Evolutionary conservation across 2,888 invertebrate genomes (phyloP).

Genomic region (Boloria euphrosyne): DNA sequence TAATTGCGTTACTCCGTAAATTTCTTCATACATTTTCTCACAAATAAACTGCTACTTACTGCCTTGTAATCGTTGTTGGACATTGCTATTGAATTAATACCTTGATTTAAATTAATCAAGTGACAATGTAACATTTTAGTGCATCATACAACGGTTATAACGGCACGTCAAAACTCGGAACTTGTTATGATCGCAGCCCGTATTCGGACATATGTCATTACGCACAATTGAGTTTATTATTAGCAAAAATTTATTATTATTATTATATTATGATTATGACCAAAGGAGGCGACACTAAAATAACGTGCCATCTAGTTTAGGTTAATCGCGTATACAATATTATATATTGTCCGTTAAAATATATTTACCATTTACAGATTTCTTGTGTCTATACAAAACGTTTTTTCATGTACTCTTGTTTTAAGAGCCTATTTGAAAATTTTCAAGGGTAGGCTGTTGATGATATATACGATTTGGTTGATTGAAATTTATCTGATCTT

Average conservation of each 20-base stretch:
- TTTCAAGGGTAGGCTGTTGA: slow-evolving; percentile 58
- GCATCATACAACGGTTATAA: slow-evolving; percentile 1
- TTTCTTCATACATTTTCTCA: slow-evolving; percentile 38
- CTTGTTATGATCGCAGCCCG: slow-evolving; percentile 42
- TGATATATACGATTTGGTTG: slow-evolving; percentile 53
- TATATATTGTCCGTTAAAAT: slow-evolving; percentile 83
- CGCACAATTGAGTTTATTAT: slow-evolving; percentile 78
- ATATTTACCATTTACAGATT: slow-evolving; percentile 83
- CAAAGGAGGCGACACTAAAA: slow-evolving; percentile 80
- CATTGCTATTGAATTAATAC: not conserved
- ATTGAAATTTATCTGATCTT: slow-evolving; percentile 46
- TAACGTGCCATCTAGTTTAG: slow-evolving; percentile 84
- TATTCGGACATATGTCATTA: slow-evolving; percentile 60
- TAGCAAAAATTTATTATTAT: slow-evolving; percentile 60
- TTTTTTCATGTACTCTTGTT: slow-evolving; percentile 82
- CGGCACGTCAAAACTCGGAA: slow-evolving; percentile 3
- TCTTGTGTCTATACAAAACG: slow-evolving; percentile 83
- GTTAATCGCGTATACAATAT: slow-evolving; percentile 83
- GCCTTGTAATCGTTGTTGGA: slow-evolving; percentile 41
- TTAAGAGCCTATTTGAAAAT: slow-evolving; percentile 81
- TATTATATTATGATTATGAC: slow-evolving; percentile 55
- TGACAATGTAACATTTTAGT: not conserved
- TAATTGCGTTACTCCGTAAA: slow-evolving; percentile 43
- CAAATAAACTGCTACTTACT: slow-evolving; percentile 41
- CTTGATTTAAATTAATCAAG: slow-evolving; percentile 2